phyloP scores from a whole-genome alignment of 2,888 invertebrate species.

The Ferdinandea cuprea region DNA sequence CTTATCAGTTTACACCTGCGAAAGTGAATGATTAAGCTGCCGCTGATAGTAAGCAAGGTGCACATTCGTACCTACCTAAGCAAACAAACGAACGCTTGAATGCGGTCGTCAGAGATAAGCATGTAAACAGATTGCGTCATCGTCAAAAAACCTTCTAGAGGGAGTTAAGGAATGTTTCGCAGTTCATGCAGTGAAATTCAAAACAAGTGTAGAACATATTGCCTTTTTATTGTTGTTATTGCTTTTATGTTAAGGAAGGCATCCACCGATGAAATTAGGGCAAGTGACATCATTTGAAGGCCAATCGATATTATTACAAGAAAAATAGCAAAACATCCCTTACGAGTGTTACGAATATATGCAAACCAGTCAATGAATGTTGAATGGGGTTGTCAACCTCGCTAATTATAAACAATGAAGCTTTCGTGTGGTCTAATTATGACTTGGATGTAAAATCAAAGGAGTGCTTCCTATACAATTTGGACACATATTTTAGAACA shows the following conservation, averaged over 20 bases:
- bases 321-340: conserved; percentile 40
- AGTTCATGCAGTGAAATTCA: conserved; percentile 15
- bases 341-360: neutral
- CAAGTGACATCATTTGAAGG: conserved; percentile 71
- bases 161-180: conserved; percentile 29
- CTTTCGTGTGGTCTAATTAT: neutral
- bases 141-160: conserved; percentile 8
- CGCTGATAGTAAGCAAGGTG: conserved; percentile 29
- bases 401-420: neutral
- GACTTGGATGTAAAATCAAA: neutral
- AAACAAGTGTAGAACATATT: conserved; percentile 29
- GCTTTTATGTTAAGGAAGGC: conserved; percentile 53
- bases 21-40: conserved; percentile 59
- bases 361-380: conserved; percentile 31
- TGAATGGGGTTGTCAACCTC: conserved; percentile 47
- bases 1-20: conserved; percentile 67
- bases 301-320: conserved; percentile 55
- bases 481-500: no score
- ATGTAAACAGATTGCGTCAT: conserved; percentile 69
- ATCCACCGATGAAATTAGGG: conserved; percentile 54
- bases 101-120: conserved; percentile 44
- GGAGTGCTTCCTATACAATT: neutral
- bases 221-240: conserved; percentile 20
- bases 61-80: conserved; percentile 5
- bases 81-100: conserved; percentile 58